phyloP scores from a whole-genome alignment of 2,113 vertebrate genomes.

The Gorsachius goisagi region DNA sequence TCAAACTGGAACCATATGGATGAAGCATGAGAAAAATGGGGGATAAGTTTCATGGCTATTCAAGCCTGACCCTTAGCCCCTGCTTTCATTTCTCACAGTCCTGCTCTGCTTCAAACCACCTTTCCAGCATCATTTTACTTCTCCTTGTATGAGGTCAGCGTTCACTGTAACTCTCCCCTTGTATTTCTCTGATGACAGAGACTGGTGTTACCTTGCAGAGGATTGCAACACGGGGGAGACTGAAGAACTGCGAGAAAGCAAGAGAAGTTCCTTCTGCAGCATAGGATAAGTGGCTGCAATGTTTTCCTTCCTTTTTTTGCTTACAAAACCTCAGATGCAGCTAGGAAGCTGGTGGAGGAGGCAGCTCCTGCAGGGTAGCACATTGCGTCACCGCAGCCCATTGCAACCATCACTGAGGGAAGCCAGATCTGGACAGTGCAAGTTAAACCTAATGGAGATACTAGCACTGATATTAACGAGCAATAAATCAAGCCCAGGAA shows the following conservation, averaged over 20 bases:
- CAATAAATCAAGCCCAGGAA: neutral
- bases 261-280: neutral
- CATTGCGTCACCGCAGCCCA: rapidly evolving
- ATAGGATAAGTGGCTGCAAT: neutral
- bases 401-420: neutral
- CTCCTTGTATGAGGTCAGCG: rapidly evolving
- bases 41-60: neutral
- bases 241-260: neutral
- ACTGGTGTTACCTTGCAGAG: neutral
- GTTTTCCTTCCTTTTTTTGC: neutral
- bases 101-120: neutral
- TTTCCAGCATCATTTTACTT: neutral
- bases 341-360: neutral
- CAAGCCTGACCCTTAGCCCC: neutral
- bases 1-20: neutral
- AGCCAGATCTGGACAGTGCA: neutral
- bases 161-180: neutral
- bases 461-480: neutral
- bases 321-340: neutral
- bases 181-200: neutral
- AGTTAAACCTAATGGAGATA: neutral
- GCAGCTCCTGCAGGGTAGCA: neutral
- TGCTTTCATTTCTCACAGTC: neutral
- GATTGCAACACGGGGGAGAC: neutral
- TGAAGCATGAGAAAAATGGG: neutral